A percentile compares a stretch with the other conserved stretches of the same genome.
Conservation (phyloP, 2,888 invertebrate genomes). For the Diaperis boleti region DNA sequence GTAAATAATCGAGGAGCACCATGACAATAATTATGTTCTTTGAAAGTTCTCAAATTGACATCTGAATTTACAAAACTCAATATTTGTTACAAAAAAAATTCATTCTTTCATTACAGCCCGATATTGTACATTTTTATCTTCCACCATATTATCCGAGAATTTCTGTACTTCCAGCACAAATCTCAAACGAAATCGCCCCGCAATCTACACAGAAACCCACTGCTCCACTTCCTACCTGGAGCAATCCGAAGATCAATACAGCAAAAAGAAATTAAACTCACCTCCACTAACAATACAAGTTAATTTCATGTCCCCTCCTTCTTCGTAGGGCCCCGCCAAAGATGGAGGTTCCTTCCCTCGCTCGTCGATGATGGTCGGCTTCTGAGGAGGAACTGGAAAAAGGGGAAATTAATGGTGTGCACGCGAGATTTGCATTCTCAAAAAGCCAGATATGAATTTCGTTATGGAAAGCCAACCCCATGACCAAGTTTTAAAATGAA, state of each 20-base stretch:
- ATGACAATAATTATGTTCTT: no score
- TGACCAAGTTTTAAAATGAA: conserved; percentile 10
- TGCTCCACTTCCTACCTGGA: no score
- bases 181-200: no score
- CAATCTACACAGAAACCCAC: no score
- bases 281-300: conserved; percentile 84
- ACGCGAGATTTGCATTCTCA: background rate
- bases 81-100: no score
- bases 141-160: no score
- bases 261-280: conserved; percentile 64
- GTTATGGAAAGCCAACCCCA: conserved; percentile 15
- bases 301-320: conserved; percentile 77
- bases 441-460: conserved; percentile 13
- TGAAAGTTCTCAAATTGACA: no score
- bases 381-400: conserved; percentile 78
- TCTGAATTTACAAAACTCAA: no score
- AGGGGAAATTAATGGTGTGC: conserved; percentile 6
- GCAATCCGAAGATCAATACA: conserved; percentile 27
- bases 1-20: no score
- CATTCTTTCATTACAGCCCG: no score
- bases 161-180: no score
- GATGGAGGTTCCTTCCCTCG: conserved; percentile 73
- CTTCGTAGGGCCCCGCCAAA: conserved; percentile 79
- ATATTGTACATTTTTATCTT: no score
- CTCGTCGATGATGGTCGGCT: conserved; percentile 80